Conservation (phyloP, 2,113 vertebrate species). For the Stercorarius parasiticus region DNA sequence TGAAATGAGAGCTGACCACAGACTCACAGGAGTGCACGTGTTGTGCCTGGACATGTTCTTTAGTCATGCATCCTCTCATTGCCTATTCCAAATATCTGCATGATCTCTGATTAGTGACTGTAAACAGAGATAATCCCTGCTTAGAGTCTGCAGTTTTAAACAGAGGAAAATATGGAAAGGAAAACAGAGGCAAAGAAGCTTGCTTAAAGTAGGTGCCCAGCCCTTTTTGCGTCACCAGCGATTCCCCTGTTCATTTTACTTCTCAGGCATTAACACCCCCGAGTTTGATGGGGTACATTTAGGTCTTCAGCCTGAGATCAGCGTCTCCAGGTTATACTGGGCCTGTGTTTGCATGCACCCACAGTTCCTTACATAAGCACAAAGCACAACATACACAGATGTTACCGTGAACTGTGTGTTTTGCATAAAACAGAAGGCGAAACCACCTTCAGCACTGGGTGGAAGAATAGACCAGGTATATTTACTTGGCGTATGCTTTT, state of each 20-base stretch:
- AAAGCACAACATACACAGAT: background rate
- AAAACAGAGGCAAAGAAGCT: background rate
- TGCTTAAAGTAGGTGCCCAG: background rate
- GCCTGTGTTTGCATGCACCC: background rate
- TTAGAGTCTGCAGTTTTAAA: background rate
- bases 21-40: background rate
- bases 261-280: background rate
- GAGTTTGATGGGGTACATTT: background rate
- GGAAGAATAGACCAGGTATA: background rate
- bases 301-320: background rate
- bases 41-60: background rate
- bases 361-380: background rate
- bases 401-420: background rate
- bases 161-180: background rate
- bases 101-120: background rate
- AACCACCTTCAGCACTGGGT: background rate
- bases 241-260: background rate
- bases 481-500: constrained; percentile 94
- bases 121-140: background rate
- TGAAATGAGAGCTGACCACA: background rate
- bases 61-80: background rate
- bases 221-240: background rate
- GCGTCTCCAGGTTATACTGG: background rate
- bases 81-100: background rate
- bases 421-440: background rate